A percentile compares a stretch with the other conserved stretches of the same genome.
Conservation (phyloP, 2,113 vertebrate genomes). For the Carassius auratus region DNA sequence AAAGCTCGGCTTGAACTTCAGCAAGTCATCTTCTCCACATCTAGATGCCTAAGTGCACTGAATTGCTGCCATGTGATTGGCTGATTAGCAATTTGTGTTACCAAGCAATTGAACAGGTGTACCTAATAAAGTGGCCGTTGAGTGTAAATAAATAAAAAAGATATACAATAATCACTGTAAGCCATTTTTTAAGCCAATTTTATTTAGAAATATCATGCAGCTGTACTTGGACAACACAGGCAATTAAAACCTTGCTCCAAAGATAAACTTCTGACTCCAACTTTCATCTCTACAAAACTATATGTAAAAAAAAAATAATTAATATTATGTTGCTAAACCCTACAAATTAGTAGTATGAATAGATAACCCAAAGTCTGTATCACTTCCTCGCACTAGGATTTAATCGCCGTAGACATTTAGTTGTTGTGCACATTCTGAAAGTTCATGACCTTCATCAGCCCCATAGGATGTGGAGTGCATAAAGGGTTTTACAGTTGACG, state of each 20-base stretch:
- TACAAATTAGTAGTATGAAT: neutral
- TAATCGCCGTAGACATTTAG: neutral
- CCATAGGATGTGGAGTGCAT: neutral
- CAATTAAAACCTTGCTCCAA: slow-evolving; percentile 30
- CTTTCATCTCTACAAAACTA: neutral
- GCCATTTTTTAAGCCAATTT: neutral
- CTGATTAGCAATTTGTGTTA: too few species aligned
- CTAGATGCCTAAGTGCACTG: too few species aligned
- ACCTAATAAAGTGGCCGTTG: too few species aligned
- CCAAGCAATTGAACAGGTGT: too few species aligned
- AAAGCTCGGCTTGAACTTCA: too few species aligned
- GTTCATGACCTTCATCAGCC: slow-evolving; percentile 27
- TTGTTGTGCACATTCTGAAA: neutral
- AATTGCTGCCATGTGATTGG: too few species aligned
- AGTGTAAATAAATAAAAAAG: too few species aligned
- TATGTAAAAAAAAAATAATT: neutral
- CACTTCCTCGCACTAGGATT: neutral
- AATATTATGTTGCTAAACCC: neutral
- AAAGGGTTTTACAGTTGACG: neutral
- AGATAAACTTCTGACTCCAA: neutral
- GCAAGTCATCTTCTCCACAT: too few species aligned
- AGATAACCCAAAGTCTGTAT: neutral
- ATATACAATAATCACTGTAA: neutral
- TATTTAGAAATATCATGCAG: neutral
- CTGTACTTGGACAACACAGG: slow-evolving; percentile 12